These are phyloP conservation scores for Apis laboriosa DNA, from an alignment of 1,140 invertebrate species.

Conservation along the genomic window DNA sequence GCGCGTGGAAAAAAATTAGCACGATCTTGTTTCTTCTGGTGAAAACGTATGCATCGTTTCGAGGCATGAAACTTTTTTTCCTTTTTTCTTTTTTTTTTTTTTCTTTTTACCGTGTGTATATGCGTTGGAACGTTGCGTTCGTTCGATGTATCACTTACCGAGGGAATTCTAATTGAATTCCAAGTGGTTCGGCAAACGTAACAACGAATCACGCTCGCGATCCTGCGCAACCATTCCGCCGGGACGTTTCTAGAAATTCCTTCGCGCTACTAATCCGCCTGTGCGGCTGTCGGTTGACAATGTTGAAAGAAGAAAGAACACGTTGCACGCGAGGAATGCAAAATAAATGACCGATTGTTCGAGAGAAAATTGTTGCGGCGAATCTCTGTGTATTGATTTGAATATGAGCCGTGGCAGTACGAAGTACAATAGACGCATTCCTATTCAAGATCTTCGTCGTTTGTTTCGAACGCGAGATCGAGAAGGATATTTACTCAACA, in stretches of 20 bases:
- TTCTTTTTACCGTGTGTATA: neutral
- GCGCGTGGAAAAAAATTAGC: neutral
- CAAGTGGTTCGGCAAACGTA: slow-evolving; percentile 59
- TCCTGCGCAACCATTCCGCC: slow-evolving; percentile 3
- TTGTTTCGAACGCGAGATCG: too few species aligned
- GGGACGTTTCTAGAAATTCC: slow-evolving; percentile 48
- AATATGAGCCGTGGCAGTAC: too few species aligned
- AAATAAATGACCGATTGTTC: slow-evolving; percentile 3
- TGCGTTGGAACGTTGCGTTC: neutral
- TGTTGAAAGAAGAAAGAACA: neutral
- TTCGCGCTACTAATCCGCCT: neutral
- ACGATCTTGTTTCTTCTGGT: neutral
- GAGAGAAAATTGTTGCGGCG: neutral
- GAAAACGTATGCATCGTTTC: neutral
- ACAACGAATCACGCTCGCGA: slow-evolving; percentile 24
- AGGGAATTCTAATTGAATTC: slow-evolving; percentile 59
- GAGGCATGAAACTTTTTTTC: neutral
- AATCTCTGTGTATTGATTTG: neutral
- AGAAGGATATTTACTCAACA: neutral
- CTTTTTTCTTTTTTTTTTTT: too few species aligned
- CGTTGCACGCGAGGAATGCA: neutral
- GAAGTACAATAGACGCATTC: neutral
- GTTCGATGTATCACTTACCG: slow-evolving; percentile 48
- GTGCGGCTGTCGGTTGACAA: neutral
- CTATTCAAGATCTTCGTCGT: neutral